Evolutionary conservation across 2,797 vertebrate genomes (phyloP), one percentile per base, ranked within the genome.

Genomic region (Tapera naevia): DNA sequence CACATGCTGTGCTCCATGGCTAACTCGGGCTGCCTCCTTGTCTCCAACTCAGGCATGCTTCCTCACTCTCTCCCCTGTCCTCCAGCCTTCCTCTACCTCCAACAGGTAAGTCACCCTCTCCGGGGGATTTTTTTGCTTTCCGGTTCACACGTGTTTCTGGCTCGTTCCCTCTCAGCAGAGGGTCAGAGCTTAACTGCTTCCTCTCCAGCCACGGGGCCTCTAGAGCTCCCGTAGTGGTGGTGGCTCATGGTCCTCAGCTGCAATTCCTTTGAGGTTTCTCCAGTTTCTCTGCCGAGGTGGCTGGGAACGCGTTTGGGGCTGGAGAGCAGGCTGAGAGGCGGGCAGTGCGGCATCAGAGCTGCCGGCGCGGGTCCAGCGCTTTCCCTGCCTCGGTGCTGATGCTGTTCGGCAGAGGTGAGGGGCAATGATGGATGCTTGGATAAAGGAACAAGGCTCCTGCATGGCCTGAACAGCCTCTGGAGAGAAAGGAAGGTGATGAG

Each of bases 1-100:
- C 98, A 98, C 98, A 99, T 99, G 99, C 99, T 99, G 98, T 99
- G 99, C 98, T 99, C 98, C 97, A 99, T 99, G 99, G 98, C 98
- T 94, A 99, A 99, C 98, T 99, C 99, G 91, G 98, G 99, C 98
- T 99, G 99, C 97, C 98, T 99, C 97, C 98, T 99, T 97, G 98
- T 99, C 98, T 98, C 99, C 97, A 98, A 98, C 96, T 98, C 98
- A 93, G 98, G 98, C 98, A 98, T 99, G 98, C 98, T 99, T 97
- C 98, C 99, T 97, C 99, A 98, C 97, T 98, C 99, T 92, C 98
- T 99, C 96, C 98, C 99, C 95, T 99, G 99, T 96, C 98, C 99
- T 97, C 98, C 98, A 94, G 98, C 99, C 95, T 99, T 99, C 98
- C 99, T 99, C 98, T 99, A 99, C 98, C 98, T 99, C 98, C 99